These are phyloP conservation scores for Acleris laterana DNA, from an alignment of 2,888 invertebrate species.

Conservation along the genomic window DNA sequence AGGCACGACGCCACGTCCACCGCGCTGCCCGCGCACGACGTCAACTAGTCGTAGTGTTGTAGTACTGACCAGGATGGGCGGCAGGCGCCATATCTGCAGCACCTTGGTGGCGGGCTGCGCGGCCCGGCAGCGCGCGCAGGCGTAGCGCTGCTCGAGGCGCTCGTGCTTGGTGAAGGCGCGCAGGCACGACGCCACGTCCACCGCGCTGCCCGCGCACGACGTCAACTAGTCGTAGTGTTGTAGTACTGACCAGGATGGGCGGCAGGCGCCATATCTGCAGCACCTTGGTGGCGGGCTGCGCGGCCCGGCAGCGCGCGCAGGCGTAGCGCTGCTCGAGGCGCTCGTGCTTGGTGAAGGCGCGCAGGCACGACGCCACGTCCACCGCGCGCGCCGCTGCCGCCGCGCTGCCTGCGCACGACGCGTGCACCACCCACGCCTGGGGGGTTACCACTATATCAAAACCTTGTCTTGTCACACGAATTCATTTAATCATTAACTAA, in stretches of 20 bases:
- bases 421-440: constrained; percentile 90
- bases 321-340: constrained; percentile 93
- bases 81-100: no score
- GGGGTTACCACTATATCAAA: no score
- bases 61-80: no score
- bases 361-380: constrained; percentile 92
- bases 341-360: constrained; percentile 95
- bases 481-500: no score
- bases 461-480: no score
- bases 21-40: no score
- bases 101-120: no score
- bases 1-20: no score
- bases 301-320: constrained; percentile 92
- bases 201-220: constrained; percentile 88
- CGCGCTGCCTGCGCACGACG: constrained; percentile 88
- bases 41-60: no score
- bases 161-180: constrained; percentile 95
- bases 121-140: no score
- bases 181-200: constrained; percentile 93
- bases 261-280: constrained; percentile 92
- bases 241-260: constrained; percentile 91
- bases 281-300: constrained; percentile 94
- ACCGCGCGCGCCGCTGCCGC: constrained; percentile 92
- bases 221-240: no score
- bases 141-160: constrained; percentile 92